Percentiles rank a stretch among this genome's conserved stretches.
Evolutionary conservation across 2,888 invertebrate species (phyloP).

Genomic region (Metallyticus violacea): DNA sequence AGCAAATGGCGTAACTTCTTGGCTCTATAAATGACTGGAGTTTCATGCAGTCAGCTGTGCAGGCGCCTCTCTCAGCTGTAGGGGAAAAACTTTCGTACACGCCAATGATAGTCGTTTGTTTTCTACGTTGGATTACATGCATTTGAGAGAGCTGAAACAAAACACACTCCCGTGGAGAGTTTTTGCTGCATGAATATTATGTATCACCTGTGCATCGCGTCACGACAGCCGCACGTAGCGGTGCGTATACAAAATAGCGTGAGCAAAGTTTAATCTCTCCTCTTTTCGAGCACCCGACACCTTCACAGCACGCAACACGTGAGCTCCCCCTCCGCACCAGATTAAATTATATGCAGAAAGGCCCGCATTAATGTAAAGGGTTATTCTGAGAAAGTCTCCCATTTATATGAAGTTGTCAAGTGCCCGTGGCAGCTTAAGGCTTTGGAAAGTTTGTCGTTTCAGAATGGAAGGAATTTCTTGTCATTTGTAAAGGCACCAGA

Average conservation of each 20-base stretch:
- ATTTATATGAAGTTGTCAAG: too few species aligned
- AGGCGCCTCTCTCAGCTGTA: background rate
- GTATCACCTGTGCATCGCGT: background rate
- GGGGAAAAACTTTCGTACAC: too few species aligned
- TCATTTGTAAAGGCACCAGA: too few species aligned
- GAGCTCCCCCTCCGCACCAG: too few species aligned
- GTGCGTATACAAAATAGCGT: background rate
- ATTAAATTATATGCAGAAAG: background rate
- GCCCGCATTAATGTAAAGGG: background rate
- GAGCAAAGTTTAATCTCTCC: background rate
- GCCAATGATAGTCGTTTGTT: too few species aligned
- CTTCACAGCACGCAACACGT: background rate
- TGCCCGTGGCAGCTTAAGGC: too few species aligned
- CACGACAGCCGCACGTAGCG: background rate
- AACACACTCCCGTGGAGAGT: background rate
- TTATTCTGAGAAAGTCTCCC: background rate
- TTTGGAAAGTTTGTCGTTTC: too few species aligned
- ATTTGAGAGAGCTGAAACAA: background rate
- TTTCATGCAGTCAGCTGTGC: background rate
- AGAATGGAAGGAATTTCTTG: too few species aligned
- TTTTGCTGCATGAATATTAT: background rate
- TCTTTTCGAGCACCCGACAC: too few species aligned
- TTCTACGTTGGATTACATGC: too few species aligned
- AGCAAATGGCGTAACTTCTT: background rate
- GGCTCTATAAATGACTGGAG: too few species aligned